Percentiles rank a stretch among this genome's conserved stretches.
Evolutionary conservation across 1,140 invertebrate genomes (phyloP).

Genomic region (Bombus breviceps): DNA sequence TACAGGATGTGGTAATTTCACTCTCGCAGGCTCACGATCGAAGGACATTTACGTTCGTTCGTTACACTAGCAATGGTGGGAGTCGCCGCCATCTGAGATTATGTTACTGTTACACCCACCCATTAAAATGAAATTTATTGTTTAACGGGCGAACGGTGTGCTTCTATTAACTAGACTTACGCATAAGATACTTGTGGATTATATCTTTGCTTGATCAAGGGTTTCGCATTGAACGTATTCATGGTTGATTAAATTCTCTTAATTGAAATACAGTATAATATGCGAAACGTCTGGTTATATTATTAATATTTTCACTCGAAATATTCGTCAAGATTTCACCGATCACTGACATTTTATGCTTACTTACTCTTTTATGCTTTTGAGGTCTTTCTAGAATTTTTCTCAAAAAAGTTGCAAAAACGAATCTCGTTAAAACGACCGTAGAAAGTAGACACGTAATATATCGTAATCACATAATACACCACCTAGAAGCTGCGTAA

Average conservation of each 20-base stretch:
- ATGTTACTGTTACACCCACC: neutral
- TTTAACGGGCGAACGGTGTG: too few relatives aligned
- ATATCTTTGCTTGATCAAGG: neutral
- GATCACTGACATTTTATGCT: neutral
- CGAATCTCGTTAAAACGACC: neutral
- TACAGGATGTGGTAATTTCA: neutral
- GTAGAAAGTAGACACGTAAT: constrained; percentile 33
- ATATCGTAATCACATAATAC: neutral
- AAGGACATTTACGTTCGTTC: constrained; percentile 7
- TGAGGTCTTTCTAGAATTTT: too few relatives aligned
- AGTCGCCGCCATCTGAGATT: neutral
- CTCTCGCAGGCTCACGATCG: neutral
- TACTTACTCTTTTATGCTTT: too few relatives aligned
- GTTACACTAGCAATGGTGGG: too few relatives aligned
- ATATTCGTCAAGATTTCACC: neutral
- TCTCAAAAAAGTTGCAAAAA: neutral
- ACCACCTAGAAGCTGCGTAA: neutral
- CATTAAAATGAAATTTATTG: constrained; percentile 3
- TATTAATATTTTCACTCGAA: neutral
- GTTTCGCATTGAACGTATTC: neutral
- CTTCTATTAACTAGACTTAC: neutral
- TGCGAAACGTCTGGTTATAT: too few relatives aligned
- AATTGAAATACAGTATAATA: neutral
- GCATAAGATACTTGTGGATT: neutral
- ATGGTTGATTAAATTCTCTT: neutral